Evolutionary conservation across 2,888 invertebrate species (phyloP).

Genomic region (Zaprionus lineosus): DNA sequence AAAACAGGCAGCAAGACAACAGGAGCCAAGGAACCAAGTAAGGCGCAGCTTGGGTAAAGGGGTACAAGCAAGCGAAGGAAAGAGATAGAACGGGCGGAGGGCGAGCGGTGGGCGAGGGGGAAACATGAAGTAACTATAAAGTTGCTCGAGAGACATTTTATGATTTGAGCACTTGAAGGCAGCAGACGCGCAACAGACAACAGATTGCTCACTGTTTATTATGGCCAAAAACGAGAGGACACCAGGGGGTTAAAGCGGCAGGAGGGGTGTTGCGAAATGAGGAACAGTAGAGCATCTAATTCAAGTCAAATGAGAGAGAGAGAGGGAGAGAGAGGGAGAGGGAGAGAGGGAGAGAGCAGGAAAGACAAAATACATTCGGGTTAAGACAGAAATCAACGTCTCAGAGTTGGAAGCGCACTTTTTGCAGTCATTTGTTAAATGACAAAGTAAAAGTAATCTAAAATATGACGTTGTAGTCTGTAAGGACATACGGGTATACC

Average conservation of each 20-base stretch:
- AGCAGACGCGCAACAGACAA: constrained; percentile 75
- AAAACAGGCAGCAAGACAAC: constrained; percentile 50
- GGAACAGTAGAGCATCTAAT: too few relatives aligned
- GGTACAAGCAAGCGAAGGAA: neutral
- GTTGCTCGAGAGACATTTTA: constrained; percentile 76
- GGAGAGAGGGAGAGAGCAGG: neutral
- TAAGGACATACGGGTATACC: too few relatives aligned
- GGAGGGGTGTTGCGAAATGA: too few relatives aligned
- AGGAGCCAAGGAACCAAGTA: constrained; percentile 3
- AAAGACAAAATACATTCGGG: neutral
- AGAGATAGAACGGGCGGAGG: neutral
- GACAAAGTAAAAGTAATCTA: constrained; percentile 49
- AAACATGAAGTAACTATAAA: constrained; percentile 68
- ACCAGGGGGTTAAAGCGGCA: too few relatives aligned
- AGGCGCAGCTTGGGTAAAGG: neutral
- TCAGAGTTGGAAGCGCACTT: constrained; percentile 47
- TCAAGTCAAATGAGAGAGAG: constrained; percentile 1
- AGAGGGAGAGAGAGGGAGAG: neutral
- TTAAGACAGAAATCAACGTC: constrained; percentile 53
- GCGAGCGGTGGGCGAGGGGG: neutral
- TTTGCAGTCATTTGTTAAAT: constrained; percentile 71
- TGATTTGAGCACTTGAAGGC: constrained; percentile 78
- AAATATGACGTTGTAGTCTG: constrained; percentile 31
- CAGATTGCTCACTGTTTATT: constrained; percentile 76
- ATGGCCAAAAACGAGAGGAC: constrained; percentile 58